Percentiles rank a stretch among this genome's conserved stretches.
Evolutionary conservation across 2,113 vertebrate species (phyloP).

Genomic region (Equus przewalskii): DNA sequence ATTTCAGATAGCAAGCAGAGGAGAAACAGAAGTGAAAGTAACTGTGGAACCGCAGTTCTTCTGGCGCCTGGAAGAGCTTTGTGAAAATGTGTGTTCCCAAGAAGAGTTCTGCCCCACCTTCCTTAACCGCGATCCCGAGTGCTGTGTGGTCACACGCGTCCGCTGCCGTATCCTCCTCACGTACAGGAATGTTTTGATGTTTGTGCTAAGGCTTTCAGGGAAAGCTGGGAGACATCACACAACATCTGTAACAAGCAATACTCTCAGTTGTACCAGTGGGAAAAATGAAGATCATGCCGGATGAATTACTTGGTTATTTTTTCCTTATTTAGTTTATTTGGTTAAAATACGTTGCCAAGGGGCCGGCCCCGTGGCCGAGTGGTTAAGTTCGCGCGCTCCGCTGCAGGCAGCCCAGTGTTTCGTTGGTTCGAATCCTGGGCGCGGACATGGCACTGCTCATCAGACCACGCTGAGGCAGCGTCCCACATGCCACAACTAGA

Average conservation of each 20-base stretch:
- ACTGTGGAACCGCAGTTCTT: not conserved
- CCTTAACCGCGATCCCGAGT: not conserved
- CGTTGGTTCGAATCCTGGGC: too few species aligned
- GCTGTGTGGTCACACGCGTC: too few species aligned
- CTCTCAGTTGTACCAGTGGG: not conserved
- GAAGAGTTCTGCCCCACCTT: not conserved
- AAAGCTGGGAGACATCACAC: not conserved
- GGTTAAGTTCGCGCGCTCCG: too few species aligned
- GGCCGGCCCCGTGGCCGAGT: too few species aligned
- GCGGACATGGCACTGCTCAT: too few species aligned
- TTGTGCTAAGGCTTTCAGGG: not conserved
- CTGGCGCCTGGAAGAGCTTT: not conserved
- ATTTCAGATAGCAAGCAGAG: not conserved
- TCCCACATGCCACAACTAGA: too few species aligned
- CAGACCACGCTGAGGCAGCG: too few species aligned
- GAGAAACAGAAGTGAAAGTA: not conserved
- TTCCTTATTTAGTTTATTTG: not conserved
- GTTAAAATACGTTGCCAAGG: not conserved
- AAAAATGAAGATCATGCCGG: not conserved
- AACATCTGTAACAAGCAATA: not conserved
- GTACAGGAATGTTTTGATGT: not conserved
- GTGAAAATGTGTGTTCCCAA: not conserved
- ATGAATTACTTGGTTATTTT: not conserved
- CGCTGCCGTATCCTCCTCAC: not conserved
- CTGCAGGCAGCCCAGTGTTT: too few species aligned